These are phyloP conservation scores for Acronicta psi DNA, from an alignment of 2,888 invertebrate genomes.

Conservation along the genomic window DNA sequence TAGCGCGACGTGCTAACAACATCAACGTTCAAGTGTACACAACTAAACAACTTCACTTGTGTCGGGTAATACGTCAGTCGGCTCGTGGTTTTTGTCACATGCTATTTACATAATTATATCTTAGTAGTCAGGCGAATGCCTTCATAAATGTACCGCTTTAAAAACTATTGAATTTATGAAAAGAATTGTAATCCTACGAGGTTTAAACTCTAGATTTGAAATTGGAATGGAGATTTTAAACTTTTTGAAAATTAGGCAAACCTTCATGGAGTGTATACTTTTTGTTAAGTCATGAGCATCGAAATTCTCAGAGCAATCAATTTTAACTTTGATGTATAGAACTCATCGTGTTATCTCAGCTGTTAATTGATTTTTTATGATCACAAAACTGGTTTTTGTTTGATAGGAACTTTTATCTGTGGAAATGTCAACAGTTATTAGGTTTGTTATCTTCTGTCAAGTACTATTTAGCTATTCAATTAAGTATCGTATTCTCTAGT, in stretches of 20 bases:
- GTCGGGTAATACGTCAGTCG: conserved; percentile 55
- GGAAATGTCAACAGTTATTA: conserved; percentile 4
- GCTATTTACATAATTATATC: conserved; percentile 60
- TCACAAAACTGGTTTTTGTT: conserved; percentile 15
- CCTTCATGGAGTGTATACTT: too few species aligned
- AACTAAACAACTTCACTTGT: conserved; percentile 61
- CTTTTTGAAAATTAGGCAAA: background rate
- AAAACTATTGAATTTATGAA: conserved; percentile 3
- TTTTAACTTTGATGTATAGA: conserved; percentile 4
- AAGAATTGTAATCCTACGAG: background rate
- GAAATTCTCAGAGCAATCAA: background rate
- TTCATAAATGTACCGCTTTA: conserved; percentile 30
- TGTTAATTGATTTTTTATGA: conserved; percentile 24
- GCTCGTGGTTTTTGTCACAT: conserved; percentile 68
- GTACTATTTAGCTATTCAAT: background rate
- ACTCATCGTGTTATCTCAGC: conserved; percentile 18
- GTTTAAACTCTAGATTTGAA: background rate
- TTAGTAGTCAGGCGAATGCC: conserved; percentile 22
- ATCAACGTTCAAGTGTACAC: conserved; percentile 54
- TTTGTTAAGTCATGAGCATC: too few species aligned
- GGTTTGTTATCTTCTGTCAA: background rate
- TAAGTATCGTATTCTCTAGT: background rate
- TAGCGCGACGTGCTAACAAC: conserved; percentile 44
- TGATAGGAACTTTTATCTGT: conserved; percentile 3
- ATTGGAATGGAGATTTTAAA: background rate